These are phyloP conservation scores for Scelioninae gen. 2 DNA, from an alignment of 2,888 invertebrate genomes.

Conservation along the genomic window DNA sequence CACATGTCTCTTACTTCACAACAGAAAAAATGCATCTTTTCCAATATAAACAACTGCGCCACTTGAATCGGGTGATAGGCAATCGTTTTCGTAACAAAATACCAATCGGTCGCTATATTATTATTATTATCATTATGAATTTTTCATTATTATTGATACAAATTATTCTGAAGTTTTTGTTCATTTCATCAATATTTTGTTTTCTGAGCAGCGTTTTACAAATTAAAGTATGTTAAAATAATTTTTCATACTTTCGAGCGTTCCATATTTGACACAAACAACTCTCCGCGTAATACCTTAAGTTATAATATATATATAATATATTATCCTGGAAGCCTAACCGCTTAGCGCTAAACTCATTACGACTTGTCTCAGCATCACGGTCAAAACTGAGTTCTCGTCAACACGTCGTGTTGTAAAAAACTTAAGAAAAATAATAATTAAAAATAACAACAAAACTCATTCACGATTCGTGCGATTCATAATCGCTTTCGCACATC, in stretches of 20 bases:
- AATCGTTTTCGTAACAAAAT: too few species aligned
- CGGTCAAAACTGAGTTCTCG: slow-evolving; percentile 48
- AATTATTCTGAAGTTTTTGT: slow-evolving; percentile 55
- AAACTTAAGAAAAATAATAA: slow-evolving; percentile 35
- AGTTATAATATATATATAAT: slow-evolving; percentile 72
- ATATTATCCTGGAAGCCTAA: slow-evolving; percentile 74
- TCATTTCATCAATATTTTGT: slow-evolving; percentile 67
- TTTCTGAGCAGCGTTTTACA: slow-evolving; percentile 71
- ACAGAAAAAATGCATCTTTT: too few species aligned
- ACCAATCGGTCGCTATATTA: too few species aligned
- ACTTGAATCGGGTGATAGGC: too few species aligned
- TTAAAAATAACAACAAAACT: slow-evolving; percentile 39
- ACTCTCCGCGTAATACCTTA: slow-evolving; percentile 64
- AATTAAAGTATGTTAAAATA: slow-evolving; percentile 73
- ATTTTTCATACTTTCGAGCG: slow-evolving; percentile 73
- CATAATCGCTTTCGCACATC: slow-evolving; percentile 25
- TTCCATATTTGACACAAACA: slow-evolving; percentile 69
- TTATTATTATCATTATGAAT: slow-evolving; percentile 34
- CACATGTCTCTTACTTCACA: too few species aligned
- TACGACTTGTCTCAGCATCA: slow-evolving; percentile 46
- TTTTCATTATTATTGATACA: slow-evolving; percentile 29
- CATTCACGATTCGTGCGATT: slow-evolving; percentile 40
- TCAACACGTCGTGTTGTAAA: slow-evolving; percentile 49
- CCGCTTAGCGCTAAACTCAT: slow-evolving; percentile 68
- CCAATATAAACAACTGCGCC: slow-evolving; percentile 1